A percentile compares a stretch with the other conserved stretches of the same genome.
phyloP scores from a whole-genome alignment of 92 coral and sea anemone genomes.

The Muricea muricata region DNA sequence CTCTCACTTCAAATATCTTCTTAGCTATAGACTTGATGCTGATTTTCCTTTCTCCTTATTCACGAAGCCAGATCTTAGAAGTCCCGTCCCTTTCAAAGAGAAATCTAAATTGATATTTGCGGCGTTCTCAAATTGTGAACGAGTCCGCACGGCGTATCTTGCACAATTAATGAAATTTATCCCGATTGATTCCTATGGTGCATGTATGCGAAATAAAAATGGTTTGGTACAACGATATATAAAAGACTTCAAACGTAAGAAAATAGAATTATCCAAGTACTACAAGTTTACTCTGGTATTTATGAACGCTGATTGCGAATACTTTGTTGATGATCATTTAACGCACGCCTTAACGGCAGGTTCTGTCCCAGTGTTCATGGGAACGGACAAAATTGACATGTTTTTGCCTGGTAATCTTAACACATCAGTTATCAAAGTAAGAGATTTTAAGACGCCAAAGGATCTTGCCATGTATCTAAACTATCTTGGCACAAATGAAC shows the following conservation, averaged over 20 bases:
- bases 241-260: slow-evolving; percentile 40
- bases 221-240: slow-evolving; percentile 45
- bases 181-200: slow-evolving; percentile 73
- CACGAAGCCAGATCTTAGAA: slow-evolving; percentile 43
- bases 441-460: slow-evolving; percentile 56
- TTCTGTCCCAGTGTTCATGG: slow-evolving; percentile 64
- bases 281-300: slow-evolving; percentile 67
- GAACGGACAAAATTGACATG: slow-evolving; percentile 54
- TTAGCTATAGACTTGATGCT: slow-evolving; percentile 66
- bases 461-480: slow-evolving; percentile 51
- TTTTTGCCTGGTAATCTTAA: slow-evolving; percentile 60
- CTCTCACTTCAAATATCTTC: slow-evolving; percentile 46
- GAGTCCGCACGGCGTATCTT: slow-evolving; percentile 69
- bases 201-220: slow-evolving; percentile 59
- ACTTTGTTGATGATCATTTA: slow-evolving; percentile 64
- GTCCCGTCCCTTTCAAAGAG: slow-evolving; percentile 61
- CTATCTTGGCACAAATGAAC: slow-evolving; percentile 53
- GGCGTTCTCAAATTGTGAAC: slow-evolving; percentile 77
- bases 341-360: slow-evolving; percentile 55
- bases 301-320: slow-evolving; percentile 64
- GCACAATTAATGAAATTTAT: slow-evolving; percentile 68
- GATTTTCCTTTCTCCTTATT: slow-evolving; percentile 57
- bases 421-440: slow-evolving; percentile 60
- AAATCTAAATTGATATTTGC: slow-evolving; percentile 67
- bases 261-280: slow-evolving; percentile 34